These are phyloP conservation scores for Galagoides demidoff DNA, from an alignment of 2,797 vertebrate species.

Conservation along the genomic window DNA sequence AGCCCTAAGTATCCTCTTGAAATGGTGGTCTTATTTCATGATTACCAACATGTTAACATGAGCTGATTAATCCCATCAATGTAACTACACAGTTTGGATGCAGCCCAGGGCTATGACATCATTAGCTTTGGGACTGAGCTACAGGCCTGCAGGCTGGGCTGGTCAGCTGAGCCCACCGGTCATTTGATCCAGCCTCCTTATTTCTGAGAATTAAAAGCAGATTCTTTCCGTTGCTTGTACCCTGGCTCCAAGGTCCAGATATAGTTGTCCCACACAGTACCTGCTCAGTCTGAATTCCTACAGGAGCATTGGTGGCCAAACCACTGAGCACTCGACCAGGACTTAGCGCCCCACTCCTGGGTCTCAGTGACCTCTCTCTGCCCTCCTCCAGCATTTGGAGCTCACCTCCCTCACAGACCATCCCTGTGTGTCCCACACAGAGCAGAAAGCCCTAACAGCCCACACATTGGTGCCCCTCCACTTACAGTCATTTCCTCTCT, in stretches of 20 bases:
- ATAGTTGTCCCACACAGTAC: not conserved
- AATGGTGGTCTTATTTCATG: slow-evolving; percentile 83
- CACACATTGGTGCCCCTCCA: rapidly evolving
- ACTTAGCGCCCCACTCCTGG: not conserved
- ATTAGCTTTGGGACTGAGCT: slow-evolving; percentile 72
- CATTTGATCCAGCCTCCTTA: slow-evolving; percentile 64
- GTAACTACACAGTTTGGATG: slow-evolving; percentile 75
- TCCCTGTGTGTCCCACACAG: rapidly evolving
- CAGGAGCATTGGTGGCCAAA: not conserved
- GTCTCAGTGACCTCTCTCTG: not conserved
- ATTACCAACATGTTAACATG: slow-evolving; percentile 89
- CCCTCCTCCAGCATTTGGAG: not conserved
- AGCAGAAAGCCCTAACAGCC: no score
- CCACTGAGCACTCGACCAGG: not conserved
- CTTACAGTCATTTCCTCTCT: not conserved
- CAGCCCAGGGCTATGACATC: slow-evolving; percentile 82
- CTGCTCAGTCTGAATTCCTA: not conserved
- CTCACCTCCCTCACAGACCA: not conserved
- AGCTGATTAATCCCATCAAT: slow-evolving; percentile 89
- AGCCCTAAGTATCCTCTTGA: slow-evolving; percentile 82
- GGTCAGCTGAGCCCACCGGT: slow-evolving; percentile 65
- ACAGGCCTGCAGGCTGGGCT: slow-evolving; percentile 59
- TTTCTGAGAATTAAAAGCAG: slow-evolving; percentile 79
- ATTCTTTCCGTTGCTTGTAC: slow-evolving; percentile 27
- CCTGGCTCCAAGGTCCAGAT: slow-evolving; percentile 46